These are phyloP conservation scores for Drosophila jambulina DNA, from an alignment of 1,140 invertebrate species.

Conservation along the genomic window DNA sequence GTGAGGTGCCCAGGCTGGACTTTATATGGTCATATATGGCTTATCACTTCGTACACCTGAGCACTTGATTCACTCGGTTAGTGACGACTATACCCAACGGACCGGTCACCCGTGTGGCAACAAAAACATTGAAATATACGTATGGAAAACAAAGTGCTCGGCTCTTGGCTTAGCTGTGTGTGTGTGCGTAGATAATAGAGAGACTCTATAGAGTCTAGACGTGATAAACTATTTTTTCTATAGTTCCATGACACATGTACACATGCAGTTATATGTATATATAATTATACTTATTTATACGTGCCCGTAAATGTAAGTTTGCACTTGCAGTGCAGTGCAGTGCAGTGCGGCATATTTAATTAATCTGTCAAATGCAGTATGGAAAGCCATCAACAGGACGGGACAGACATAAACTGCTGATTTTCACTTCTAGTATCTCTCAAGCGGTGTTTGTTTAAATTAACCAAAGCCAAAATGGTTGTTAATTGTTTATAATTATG, in stretches of 20 bases:
- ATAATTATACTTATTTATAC: slow-evolving; percentile 1
- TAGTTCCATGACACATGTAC: slow-evolving; percentile 9
- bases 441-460: slow-evolving; percentile 4
- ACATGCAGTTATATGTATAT: not conserved
- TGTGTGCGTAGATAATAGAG: slow-evolving; percentile 60
- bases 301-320: slow-evolving; percentile 26
- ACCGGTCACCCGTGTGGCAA: slow-evolving; percentile 1
- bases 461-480: not conserved
- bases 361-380: slow-evolving; percentile 9
- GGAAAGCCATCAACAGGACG: slow-evolving; percentile 1
- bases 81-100: not conserved
- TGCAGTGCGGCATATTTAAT: slow-evolving; percentile 30
- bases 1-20: not conserved
- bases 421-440: not conserved
- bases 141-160: slow-evolving; percentile 19
- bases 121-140: slow-evolving; percentile 28
- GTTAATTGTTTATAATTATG: not conserved
- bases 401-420: not conserved
- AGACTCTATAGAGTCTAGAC: slow-evolving; percentile 65
- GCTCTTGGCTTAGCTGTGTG: not conserved
- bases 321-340: slow-evolving; percentile 6
- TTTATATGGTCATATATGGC: slow-evolving; percentile 12
- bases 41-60: slow-evolving; percentile 29
- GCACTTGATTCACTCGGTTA: slow-evolving; percentile 18
- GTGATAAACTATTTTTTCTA: slow-evolving; percentile 69